phyloP scores from a whole-genome alignment of 1,140 invertebrate genomes.

The Monomorium pharaonis region DNA sequence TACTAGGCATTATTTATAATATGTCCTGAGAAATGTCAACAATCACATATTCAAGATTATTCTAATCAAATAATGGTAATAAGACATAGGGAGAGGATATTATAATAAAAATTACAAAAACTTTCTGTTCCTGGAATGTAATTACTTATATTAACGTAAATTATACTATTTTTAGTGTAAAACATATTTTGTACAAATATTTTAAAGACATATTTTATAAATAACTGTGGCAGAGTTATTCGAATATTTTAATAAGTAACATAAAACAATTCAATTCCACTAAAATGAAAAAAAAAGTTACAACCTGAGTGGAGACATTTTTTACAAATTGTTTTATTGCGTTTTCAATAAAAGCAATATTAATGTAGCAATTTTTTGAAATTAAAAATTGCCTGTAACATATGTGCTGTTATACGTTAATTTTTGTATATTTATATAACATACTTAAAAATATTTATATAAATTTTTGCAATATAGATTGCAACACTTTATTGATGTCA shows the following conservation, averaged over 20 bases:
- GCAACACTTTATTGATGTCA: neutral
- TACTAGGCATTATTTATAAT: neutral
- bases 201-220: neutral
- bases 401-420: neutral
- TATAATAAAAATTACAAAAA: neutral
- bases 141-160: neutral
- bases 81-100: neutral
- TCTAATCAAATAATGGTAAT: neutral
- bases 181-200: neutral
- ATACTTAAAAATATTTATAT: neutral
- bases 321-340: neutral
- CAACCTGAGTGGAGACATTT: neutral
- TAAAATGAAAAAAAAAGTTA: neutral
- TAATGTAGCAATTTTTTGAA: neutral
- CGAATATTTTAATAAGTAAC: neutral
- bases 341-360: neutral
- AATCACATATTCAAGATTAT: neutral
- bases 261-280: neutral
- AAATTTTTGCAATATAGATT: neutral
- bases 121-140: neutral
- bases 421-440: neutral
- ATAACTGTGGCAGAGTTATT: neutral
- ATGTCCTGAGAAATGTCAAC: neutral
- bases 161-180: neutral
- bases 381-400: neutral